Base-by-base conservation (phyloP, 2,113 vertebrate genomes). In the Chloropsis cyanopogon region DNA sequence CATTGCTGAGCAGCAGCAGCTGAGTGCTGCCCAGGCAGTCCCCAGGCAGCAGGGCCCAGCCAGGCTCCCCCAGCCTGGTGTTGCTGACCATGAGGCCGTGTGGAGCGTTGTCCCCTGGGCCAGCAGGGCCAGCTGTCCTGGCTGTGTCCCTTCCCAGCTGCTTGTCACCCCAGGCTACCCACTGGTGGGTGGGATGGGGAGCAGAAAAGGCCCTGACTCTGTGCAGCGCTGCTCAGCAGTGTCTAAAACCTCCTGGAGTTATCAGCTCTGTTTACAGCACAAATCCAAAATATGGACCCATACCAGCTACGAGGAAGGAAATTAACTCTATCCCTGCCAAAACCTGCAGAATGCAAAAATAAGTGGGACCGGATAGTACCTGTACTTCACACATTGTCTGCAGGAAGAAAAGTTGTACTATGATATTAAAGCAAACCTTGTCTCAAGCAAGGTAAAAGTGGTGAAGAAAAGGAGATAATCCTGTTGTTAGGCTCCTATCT, bases 41-140 rank as follows among this genome's bases (percentile, higher is more conserved):
- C 26, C 31, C 10, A 11, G 47, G 39, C 56, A 37, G n/a, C 25
- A 1, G 44, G 20, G 37, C 20, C 42, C 21, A 1, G 35, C 24
- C 24, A 18, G 26, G n/a, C 31, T 61, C 15, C 17, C 53, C 42
- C 35, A 23, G 72, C 22, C 39, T 14, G 49, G 47, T 46, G 49
- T 3, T 64, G 60, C 54, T 64, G 39, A 2, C 16, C 47, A 0
- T 20, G 54, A 11, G 26, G 28, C n/a, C 14, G 1, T 21, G 1
- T 0, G 47, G 35, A 39, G 11, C 26, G 0, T 4, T 26, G 50
- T 24, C n/a, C 54, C 61, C 28, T 20, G 47, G 47, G 11, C 7
- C 68, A 73, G 42, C 2, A 19, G 54, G 42, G 44, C 35, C 33
- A 14, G 42, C 78, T 83, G 53, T 69, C 33, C 72, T 2, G 0